Conservation (phyloP, 2,113 vertebrate species). For the Xenopus laevis region DNA sequence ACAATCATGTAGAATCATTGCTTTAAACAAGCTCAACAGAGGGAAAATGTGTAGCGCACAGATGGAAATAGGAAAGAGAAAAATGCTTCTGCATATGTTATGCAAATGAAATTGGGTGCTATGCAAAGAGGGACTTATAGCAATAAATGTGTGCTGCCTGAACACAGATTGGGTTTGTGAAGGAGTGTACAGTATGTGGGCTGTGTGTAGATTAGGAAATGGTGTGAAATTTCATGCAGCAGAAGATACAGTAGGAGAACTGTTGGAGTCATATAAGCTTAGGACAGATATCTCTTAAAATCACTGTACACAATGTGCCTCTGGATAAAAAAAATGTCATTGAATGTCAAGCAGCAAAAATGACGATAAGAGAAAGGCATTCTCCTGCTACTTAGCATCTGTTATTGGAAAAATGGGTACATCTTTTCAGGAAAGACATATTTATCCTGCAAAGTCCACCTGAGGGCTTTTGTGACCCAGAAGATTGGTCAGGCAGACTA, state of each 20-base stretch:
- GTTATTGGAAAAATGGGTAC: conserved; percentile 26
- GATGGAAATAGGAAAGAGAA: conserved; percentile 39
- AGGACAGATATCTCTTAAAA: conserved; percentile 49
- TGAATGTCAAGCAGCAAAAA: conserved; percentile 39
- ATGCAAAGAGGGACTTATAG: conserved; percentile 34
- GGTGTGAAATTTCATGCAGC: conserved; percentile 41
- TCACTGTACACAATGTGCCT: conserved; percentile 41
- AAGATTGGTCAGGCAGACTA: conserved; percentile 13
- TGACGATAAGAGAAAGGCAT: conserved; percentile 11
- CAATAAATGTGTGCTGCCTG: conserved; percentile 25
- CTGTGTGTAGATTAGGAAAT: conserved; percentile 28
- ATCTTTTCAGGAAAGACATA: conserved; percentile 24
- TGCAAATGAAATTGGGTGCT: conserved; percentile 39
- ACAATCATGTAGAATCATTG: conserved; percentile 44
- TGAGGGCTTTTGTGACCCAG: conserved; percentile 8
- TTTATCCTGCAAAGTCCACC: conserved; percentile 10
- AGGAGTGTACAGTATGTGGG: conserved; percentile 39
- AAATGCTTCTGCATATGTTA: conserved; percentile 43
- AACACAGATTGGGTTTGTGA: conserved; percentile 38
- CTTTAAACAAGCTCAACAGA: conserved; percentile 37
- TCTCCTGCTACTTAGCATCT: conserved; percentile 19
- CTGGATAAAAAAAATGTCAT: conserved; percentile 28
- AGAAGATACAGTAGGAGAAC: conserved; percentile 15
- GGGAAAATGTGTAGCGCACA: conserved; percentile 31
- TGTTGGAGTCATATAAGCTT: conserved; percentile 27